A percentile compares a stretch with the other conserved stretches of the same genome.
These are phyloP conservation scores for Nematostella vectensis DNA, from an alignment of 92 coral and sea anemone genomes.

Conservation along the genomic window DNA sequence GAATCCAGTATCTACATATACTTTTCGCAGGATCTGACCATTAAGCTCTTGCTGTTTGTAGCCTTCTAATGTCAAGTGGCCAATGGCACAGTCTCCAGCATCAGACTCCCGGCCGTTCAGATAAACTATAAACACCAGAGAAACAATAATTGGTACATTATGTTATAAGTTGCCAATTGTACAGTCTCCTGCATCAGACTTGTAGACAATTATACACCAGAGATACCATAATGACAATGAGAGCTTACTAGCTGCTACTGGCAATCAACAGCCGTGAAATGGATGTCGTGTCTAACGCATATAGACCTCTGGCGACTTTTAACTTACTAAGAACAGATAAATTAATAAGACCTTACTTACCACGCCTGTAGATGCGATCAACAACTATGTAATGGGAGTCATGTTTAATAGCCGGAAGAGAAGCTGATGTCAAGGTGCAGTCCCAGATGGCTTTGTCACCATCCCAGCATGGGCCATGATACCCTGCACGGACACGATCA, in stretches of 20 bases:
- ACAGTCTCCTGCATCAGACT: too few relatives aligned
- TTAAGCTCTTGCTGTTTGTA: conserved; percentile 53
- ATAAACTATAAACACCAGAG: conserved; percentile 45
- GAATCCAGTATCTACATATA: conserved; percentile 71
- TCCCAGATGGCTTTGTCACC: conserved; percentile 81
- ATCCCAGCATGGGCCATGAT: conserved; percentile 72
- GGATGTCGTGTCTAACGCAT: too few relatives aligned
- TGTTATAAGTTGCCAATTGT: too few relatives aligned
- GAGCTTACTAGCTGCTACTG: too few relatives aligned
- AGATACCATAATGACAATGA: too few relatives aligned
- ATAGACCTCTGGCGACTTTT: too few relatives aligned
- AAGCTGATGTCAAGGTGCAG: conserved; percentile 79
- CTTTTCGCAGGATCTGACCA: conserved; percentile 53
- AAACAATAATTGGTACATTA: too few relatives aligned
- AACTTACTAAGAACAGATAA: too few relatives aligned
- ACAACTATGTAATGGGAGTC: conserved; percentile 64
- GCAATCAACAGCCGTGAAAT: too few relatives aligned
- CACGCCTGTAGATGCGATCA: conserved; percentile 81
- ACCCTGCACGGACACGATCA: conserved; percentile 63
- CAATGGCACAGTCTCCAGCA: conserved; percentile 80
- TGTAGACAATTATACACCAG: too few relatives aligned
- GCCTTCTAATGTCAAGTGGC: conserved; percentile 72
- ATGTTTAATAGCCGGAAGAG: conserved; percentile 66
- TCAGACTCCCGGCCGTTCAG: conserved; percentile 57
- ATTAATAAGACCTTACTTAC: too few relatives aligned